Percentiles rank a stretch among this genome's conserved stretches.
Evolutionary conservation across 2,797 vertebrate genomes (phyloP).

Genomic region (Galago senegalensis): DNA sequence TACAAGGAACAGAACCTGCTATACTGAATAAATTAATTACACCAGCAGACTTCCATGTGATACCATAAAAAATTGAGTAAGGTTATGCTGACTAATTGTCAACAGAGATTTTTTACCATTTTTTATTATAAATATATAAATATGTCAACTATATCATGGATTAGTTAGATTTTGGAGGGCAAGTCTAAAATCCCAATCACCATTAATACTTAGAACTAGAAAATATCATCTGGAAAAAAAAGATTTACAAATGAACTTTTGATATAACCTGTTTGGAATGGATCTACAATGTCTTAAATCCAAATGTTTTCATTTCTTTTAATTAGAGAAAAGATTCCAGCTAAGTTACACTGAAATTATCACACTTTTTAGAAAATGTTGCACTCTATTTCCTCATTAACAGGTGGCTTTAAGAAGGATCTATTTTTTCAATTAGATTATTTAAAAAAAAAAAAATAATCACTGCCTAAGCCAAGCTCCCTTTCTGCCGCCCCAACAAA

Average conservation of each 20-base stretch:
- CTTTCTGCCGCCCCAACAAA: not conserved
- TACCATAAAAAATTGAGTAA: not conserved
- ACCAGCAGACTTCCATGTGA: not conserved
- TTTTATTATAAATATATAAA: slow-evolving; percentile 44
- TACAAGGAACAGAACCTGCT: not conserved
- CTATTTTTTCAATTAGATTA: slow-evolving; percentile 27
- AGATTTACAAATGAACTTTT: not conserved
- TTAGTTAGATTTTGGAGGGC: not conserved
- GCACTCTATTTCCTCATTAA: slow-evolving; percentile 8
- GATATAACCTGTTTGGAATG: not conserved
- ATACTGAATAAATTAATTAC: not conserved
- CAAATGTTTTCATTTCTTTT: slow-evolving; percentile 57
- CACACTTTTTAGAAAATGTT: slow-evolving; percentile 53
- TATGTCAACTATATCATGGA: not conserved
- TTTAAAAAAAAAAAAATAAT: not conserved
- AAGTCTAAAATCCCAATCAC: not conserved
- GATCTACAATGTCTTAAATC: not conserved
- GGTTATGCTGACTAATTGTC: slow-evolving; percentile 22
- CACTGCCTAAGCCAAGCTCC: not conserved
- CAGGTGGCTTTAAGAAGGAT: slow-evolving; percentile 38
- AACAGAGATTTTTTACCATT: not conserved
- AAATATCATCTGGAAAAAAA: slow-evolving; percentile 2
- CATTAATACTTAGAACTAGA: slow-evolving; percentile 21
- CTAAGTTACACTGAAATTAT: slow-evolving; percentile 19
- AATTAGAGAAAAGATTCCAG: slow-evolving; percentile 48